Evolutionary conservation across 2,888 invertebrate genomes (phyloP).

Genomic region (Macrophya annulata): DNA sequence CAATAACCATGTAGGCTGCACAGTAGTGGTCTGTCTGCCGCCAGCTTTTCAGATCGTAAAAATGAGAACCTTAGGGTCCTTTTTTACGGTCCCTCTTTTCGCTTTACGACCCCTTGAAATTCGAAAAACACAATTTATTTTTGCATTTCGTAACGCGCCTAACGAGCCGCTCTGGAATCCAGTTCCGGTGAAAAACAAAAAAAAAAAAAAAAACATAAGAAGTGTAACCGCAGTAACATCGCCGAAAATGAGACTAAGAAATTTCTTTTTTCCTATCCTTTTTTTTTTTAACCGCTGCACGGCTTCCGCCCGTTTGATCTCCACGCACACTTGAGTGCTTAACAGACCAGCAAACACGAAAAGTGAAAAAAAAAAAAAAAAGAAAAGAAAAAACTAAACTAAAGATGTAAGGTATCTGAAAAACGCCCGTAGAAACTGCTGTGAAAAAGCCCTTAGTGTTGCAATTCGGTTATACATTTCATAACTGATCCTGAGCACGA

Average conservation of each 20-base stretch:
- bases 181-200: not conserved
- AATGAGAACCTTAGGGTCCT: not conserved
- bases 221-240: not conserved
- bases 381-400: not conserved
- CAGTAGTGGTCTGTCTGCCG: too few species aligned
- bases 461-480: not conserved
- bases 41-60: conserved; percentile 25
- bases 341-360: conserved; percentile 54
- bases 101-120: conserved; percentile 5
- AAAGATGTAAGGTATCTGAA: not conserved
- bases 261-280: not conserved
- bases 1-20: not conserved
- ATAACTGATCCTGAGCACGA: not conserved
- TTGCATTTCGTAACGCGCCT: conserved; percentile 37
- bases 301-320: conserved; percentile 53
- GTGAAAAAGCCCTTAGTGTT: not conserved
- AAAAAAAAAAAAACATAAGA: too few species aligned
- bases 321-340: conserved; percentile 55
- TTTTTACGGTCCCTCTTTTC: not conserved
- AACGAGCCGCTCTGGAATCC: conserved; percentile 22
- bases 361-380: conserved; percentile 8
- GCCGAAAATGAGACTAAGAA: conserved; percentile 23
- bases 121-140: conserved; percentile 29
- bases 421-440: not conserved
- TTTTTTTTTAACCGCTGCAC: not conserved